Base-by-base conservation (phyloP, 2,888 invertebrate genomes). In the Lottia scabra region DNA sequence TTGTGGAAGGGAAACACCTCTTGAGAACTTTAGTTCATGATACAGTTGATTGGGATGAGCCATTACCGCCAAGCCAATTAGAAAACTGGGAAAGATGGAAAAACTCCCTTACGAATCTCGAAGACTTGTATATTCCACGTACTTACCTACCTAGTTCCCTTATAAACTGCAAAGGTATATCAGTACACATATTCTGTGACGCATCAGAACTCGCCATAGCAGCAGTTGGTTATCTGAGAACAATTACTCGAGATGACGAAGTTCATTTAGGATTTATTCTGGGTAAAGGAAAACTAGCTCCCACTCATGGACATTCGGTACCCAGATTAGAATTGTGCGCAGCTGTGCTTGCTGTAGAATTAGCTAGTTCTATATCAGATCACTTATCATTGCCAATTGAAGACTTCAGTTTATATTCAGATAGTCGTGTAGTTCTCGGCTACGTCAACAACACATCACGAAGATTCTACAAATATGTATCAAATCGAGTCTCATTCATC, bases 241-340 rank as follows among this genome's bases (percentile, higher is more conserved):
- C 66, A 2, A 63, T 63, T 0, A 3, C 3, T 16, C 38, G 43
- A 15, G 26, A 46, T 38, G 67, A 63, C 30, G 2, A 45, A 15
- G 27, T 16, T 16, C 19, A 44, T 16, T 6, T 44, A 12, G 65
- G 69, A 45, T 71, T 74, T 8, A 38, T 74, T 19, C 12, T 68
- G 8, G 75, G 75, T 10, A 75, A 77, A 62, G 38, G 73, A 30
- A 75, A 71, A 46, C 62, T 75, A 10, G 67, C 77, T 63, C 77
- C 77, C 6, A 30, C 68, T 38, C 70, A 71, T 67, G 68, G 75
- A 16, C 70, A 68, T 16, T 66, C 71, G 5, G 44, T 71, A 10
- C 75, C 75, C 15, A 66, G 73, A 68, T 66, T 75, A 12, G 75
- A 75, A 44, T 48, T 75, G 16, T 70, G 70, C 23, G 75, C 75